These are phyloP conservation scores for Thunnus thynnus DNA, from an alignment of 2,113 vertebrate species.

Conservation along the genomic window DNA sequence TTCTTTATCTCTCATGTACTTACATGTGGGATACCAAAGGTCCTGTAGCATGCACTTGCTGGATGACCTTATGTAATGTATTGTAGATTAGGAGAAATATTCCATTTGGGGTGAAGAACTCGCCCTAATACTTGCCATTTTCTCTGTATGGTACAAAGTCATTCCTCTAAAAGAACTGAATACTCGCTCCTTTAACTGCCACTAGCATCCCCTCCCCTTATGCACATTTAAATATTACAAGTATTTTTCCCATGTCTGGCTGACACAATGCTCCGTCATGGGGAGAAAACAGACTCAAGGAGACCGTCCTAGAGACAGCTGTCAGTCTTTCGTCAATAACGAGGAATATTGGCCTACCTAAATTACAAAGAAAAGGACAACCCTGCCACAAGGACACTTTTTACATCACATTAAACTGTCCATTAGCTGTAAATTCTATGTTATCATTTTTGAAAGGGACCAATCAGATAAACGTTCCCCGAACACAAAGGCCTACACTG, in stretches of 20 bases:
- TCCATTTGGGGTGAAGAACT: conserved; percentile 43
- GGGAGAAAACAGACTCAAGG: conserved; percentile 54
- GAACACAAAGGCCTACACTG: conserved; percentile 73
- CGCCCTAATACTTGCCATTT: conserved; percentile 23
- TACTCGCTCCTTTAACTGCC: conserved; percentile 70
- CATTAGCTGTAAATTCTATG: conserved; percentile 51
- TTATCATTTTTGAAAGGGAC: conserved; percentile 68
- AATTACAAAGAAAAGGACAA: conserved; percentile 46
- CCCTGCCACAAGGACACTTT: conserved; percentile 53
- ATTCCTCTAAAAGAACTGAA: conserved; percentile 43
- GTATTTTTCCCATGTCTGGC: conserved; percentile 41
- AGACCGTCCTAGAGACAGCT: conserved; percentile 32
- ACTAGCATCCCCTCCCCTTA: conserved; percentile 48
- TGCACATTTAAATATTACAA: conserved; percentile 58
- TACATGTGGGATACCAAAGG: conserved; percentile 60
- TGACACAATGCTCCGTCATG: conserved; percentile 43
- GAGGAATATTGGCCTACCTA: conserved; percentile 42
- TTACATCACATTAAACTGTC: conserved; percentile 43
- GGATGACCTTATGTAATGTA: conserved; percentile 72
- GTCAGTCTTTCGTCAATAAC: conserved; percentile 35
- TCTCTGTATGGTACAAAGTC: conserved; percentile 38
- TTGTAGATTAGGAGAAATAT: conserved; percentile 52
- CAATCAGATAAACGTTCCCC: conserved; percentile 62
- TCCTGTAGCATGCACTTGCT: conserved; percentile 76
- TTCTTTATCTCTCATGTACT: conserved; percentile 80